These are phyloP conservation scores for Prolemur simus DNA, from an alignment of 2,113 vertebrate species.

Conservation along the genomic window DNA sequence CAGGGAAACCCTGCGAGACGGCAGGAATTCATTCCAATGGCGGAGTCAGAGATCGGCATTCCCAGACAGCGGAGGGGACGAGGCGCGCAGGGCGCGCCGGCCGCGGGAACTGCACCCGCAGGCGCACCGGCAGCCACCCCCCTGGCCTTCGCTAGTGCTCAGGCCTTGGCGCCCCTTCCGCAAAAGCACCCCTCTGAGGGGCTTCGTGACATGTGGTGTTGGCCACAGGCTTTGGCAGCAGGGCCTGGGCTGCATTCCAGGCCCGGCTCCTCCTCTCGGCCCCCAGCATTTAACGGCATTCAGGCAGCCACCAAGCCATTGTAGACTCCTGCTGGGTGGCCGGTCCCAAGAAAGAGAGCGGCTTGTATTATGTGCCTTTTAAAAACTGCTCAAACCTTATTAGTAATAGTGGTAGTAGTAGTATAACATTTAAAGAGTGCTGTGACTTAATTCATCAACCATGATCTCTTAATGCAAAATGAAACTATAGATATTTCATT, in stretches of 20 bases:
- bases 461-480: constrained; percentile 63
- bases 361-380: not conserved
- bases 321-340: too few species aligned
- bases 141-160: fast-evolving
- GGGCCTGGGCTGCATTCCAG: not conserved
- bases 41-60: not conserved
- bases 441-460: not conserved
- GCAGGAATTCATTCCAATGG: not conserved
- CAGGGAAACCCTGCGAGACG: not conserved
- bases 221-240: not conserved
- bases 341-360: not conserved
- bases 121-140: not conserved
- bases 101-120: fast-evolving
- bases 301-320: not conserved
- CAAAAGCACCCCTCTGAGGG: not conserved
- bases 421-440: constrained; percentile 38
- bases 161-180: not conserved
- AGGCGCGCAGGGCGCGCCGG: not conserved
- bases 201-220: not conserved
- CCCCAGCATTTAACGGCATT: not conserved
- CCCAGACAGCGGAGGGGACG: not conserved
- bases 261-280: not conserved
- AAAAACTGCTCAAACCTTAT: not conserved
- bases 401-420: not conserved
- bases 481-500: constrained; percentile 53